These are phyloP conservation scores for Hydractinia echinata DNA, from an alignment of 30 jellyfish, hydroid and myxozoan genomes.

Conservation along the genomic window DNA sequence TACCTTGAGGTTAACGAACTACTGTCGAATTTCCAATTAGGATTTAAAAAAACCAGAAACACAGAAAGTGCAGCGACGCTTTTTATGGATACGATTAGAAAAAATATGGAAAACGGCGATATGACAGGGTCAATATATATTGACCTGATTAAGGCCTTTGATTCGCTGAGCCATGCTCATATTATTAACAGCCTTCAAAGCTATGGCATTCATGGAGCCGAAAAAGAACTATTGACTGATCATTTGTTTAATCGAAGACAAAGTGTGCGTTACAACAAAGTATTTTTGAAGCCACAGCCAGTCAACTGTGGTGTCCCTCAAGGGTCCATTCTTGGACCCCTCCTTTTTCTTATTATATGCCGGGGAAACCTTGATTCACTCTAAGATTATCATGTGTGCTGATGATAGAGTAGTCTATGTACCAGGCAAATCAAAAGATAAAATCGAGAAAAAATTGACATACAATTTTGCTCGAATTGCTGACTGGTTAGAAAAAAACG, in stretches of 20 bases:
- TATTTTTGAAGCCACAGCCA: neutral
- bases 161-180: constrained; percentile 19
- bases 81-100: constrained; percentile 43
- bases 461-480: neutral
- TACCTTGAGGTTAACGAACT: constrained; percentile 35
- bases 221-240: neutral
- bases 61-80: constrained; percentile 44
- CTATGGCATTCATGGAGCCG: neutral
- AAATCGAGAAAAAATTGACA: too few species aligned
- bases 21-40: constrained; percentile 39
- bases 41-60: constrained; percentile 32
- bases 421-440: too few species aligned
- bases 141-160: constrained; percentile 58
- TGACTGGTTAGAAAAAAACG: constrained; percentile 7
- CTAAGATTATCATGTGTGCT: too few species aligned
- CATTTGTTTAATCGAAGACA: neutral
- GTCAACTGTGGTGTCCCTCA: neutral
- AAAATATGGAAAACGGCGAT: constrained; percentile 37
- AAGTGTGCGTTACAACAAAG: neutral
- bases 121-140: constrained; percentile 37
- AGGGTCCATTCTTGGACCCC: too few species aligned
- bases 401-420: too few species aligned
- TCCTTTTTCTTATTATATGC: too few species aligned
- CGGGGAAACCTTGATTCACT: too few species aligned
- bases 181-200: neutral